A percentile compares a stretch with the other conserved stretches of the same genome.
Evolutionary conservation across 2,797 vertebrate genomes (phyloP).

Genomic region (Argya squamiceps): DNA sequence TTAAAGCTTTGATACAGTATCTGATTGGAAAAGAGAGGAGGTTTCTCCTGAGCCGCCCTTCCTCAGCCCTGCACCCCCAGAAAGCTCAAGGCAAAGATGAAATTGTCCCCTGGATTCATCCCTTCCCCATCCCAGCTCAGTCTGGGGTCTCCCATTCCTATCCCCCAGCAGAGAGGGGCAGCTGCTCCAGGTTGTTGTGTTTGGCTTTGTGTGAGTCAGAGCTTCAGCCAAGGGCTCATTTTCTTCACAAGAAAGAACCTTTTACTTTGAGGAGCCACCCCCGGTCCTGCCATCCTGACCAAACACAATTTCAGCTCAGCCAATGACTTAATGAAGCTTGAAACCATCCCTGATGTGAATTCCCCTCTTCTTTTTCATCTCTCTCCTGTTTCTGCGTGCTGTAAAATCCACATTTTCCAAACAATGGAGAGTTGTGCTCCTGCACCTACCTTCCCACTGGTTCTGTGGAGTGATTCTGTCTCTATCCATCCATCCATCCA

Average conservation of each 20-base stretch:
- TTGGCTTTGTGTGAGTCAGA: neutral
- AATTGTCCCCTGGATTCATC: neutral
- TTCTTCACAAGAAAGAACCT: neutral
- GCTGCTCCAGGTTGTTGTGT: neutral
- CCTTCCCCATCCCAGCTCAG: neutral
- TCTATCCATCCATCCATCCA: neutral
- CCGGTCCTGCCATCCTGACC: neutral
- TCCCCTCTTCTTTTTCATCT: constrained; percentile 23
- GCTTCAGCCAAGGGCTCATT: neutral
- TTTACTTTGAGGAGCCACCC: neutral
- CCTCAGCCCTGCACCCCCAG: neutral
- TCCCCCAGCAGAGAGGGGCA: neutral
- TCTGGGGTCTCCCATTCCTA: neutral
- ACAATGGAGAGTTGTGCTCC: neutral
- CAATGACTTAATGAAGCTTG: neutral
- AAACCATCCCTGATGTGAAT: constrained; percentile 5
- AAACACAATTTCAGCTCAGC: neutral
- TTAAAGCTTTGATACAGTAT: constrained; percentile 34
- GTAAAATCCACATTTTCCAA: neutral
- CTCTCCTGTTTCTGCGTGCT: neutral
- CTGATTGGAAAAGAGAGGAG: constrained; percentile 22
- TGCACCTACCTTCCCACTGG: neutral
- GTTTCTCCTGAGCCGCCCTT: neutral
- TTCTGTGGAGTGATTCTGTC: neutral
- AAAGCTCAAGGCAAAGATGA: neutral